Evolutionary conservation across 1,140 invertebrate species (phyloP), one percentile per base, ranked within the genome.

Genomic region (Doryteuthis pealeii): DNA sequence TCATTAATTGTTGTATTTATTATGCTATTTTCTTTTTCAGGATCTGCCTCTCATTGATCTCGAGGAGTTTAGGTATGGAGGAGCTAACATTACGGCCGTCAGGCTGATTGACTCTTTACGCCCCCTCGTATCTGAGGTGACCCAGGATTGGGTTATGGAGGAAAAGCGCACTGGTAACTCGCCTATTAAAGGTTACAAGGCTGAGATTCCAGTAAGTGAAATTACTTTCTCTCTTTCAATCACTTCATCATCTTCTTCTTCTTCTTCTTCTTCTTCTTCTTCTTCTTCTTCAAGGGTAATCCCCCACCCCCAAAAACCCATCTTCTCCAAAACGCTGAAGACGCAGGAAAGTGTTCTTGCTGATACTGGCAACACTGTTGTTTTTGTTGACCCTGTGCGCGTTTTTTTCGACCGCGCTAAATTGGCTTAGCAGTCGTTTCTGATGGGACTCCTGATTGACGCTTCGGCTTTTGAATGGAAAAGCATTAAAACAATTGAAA

Each of bases 41-140:
- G 86, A 88, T 77, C 58, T 86, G 2, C 84, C 82, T 12, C 76
- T 83, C n/a, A 78, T 87, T 22, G 83, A 88, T 71, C 74, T 88
- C 45, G 82, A 83, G 66, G 83, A 86, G 49, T 87, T 81, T 70
- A 82, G 79, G 70, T 81, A 87, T 73, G 85, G 82, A 35, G 82
- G 81, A 22, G 86, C 83, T 18, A 88, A 88, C 77, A 82, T 88
- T 35, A 87, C 87, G 12, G 82, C 82, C 28, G 81, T 85, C 62
- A 75, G 86, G 18, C 74, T 88, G 14, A 84, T 88, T n/a, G 80
- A 87, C 72, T 81, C 83, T 5, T 72, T 76, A 8, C 74, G 78
- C 45, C 79, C 79, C 15, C 43, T 75, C 33, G 81, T 86, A 2
- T 71, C 79, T 30, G 77, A 80, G 22, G 80, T 82, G 0, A 79